Evolutionary conservation across 2,113 vertebrate genomes (phyloP), one percentile per base, ranked within the genome.

Genomic region (Engraulis encrasicolus): DNA sequence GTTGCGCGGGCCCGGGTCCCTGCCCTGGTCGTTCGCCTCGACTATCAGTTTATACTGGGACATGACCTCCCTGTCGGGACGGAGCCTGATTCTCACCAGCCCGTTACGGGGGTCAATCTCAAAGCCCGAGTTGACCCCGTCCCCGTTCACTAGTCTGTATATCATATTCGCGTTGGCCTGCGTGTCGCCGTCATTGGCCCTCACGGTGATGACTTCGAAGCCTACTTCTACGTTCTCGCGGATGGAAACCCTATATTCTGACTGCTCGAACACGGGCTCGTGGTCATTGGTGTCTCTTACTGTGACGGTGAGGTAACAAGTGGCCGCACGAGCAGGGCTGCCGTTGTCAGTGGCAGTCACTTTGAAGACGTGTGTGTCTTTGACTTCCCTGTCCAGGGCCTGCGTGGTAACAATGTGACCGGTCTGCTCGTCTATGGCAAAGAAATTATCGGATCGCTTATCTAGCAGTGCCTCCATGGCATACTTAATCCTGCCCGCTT

Each of bases 231-330:
- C 91, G 58, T 99, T 99, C 91, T 99, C 98, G 9, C 97, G 92
- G 80, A 99, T 97, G 77, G 89, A 95, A 19, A 97, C 97, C 0
- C 95, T 92, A 85, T 99, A 99, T 86, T 98, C 96, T 0, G 93
- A 95, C 90, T 97, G 97, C 91, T 99, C 98, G 34, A 99, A 99
- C 45, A 96, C 95, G 0, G 98, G 98, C 0, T 89, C 88, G 11
- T 99, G 97, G 90, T 99, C 98, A 0, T 99, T 99, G 79, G 96
- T 97, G 94, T 99, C 98, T 1, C 97, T 96, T 71, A 99, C 97
- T 0, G 97, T 99, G 86, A 99, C 96, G 0, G 97, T 99, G 82
- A 99, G 94, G 82, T 95, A 97, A 12, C 96, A 95, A 27, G 93
- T 95, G 80, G 96, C 95, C 0, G 95, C 93, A 85, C 96, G 96